Evolutionary conservation across 2,113 vertebrate genomes (phyloP).

Genomic region (Leuciscus idus): DNA sequence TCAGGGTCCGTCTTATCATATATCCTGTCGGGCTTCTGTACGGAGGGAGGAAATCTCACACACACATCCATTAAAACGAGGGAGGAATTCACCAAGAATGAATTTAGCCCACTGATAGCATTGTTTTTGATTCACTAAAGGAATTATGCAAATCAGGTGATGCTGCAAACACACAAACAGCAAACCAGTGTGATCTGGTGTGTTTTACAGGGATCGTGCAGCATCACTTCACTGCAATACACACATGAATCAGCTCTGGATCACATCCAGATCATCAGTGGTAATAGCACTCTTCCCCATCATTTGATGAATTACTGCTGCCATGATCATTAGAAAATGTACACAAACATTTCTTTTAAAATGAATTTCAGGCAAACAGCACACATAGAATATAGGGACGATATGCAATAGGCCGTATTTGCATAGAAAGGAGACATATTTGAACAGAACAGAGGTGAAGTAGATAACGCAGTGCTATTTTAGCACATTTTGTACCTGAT

Average conservation of each 20-base stretch:
- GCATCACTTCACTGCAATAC: neutral
- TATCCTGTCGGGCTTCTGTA: conserved; percentile 31
- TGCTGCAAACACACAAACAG: neutral
- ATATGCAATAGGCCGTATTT: neutral
- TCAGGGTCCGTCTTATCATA: conserved; percentile 47
- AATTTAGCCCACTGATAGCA: neutral
- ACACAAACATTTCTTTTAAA: neutral
- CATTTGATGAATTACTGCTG: neutral
- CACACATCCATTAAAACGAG: neutral
- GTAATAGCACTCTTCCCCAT: neutral
- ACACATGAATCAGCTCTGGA: neutral
- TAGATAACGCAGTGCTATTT: neutral
- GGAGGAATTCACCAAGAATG: neutral
- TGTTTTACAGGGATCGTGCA: neutral
- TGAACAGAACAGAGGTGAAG: neutral
- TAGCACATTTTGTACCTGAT: neutral
- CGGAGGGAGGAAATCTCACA: neutral
- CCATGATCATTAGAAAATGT: neutral
- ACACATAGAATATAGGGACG: neutral
- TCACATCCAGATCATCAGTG: neutral
- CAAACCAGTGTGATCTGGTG: neutral
- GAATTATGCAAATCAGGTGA: neutral
- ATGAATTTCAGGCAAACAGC: neutral
- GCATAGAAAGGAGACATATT: neutral
- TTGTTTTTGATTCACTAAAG: conserved; percentile 2